phyloP scores from a whole-genome alignment of 2,797 vertebrate genomes.

The Phrynocephalus guinanensis region DNA sequence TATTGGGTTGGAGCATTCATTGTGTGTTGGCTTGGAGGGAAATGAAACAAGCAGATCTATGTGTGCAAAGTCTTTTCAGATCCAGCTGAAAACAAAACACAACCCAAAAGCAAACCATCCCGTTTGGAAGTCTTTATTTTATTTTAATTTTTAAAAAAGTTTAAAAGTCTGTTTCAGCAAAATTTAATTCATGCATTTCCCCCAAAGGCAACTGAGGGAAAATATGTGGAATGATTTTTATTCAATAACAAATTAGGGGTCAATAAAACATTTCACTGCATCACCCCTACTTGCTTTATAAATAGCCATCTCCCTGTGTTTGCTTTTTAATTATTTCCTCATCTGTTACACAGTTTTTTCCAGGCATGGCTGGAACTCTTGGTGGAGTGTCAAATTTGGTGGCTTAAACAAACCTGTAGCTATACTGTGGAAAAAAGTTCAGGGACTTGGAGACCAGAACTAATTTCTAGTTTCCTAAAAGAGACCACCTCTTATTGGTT shows the following conservation, averaged over 20 bases:
- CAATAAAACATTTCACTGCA: conserved; percentile 16
- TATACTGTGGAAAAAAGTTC: no score
- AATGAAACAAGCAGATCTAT: conserved; percentile 14
- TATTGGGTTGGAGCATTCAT: conserved; percentile 52
- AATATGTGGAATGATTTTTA: conserved; percentile 40
- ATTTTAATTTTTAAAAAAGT: neutral
- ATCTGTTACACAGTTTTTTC: conserved; percentile 56
- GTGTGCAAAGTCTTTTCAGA: neutral
- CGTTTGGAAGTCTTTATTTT: no score
- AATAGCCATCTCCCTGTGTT: conserved; percentile 56
- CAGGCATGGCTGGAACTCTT: no score
- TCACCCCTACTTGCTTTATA: conserved; percentile 60
- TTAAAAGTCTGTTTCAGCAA: neutral
- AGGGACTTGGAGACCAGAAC: no score
- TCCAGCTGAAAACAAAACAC: neutral
- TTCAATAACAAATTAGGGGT: conserved; percentile 39
- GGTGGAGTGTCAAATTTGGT: no score
- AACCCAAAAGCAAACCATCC: no score
- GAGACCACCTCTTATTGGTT: no score
- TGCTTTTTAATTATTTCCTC: conserved; percentile 66
- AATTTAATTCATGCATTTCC: conserved; percentile 25
- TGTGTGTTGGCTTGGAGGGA: conserved; percentile 37
- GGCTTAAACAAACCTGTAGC: no score
- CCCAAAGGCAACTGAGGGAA: conserved; percentile 6
- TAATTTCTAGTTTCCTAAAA: no score